Evolutionary conservation across 1,140 invertebrate species (phyloP), one percentile per base, ranked within the genome.

Genomic region (Myzus persicae): DNA sequence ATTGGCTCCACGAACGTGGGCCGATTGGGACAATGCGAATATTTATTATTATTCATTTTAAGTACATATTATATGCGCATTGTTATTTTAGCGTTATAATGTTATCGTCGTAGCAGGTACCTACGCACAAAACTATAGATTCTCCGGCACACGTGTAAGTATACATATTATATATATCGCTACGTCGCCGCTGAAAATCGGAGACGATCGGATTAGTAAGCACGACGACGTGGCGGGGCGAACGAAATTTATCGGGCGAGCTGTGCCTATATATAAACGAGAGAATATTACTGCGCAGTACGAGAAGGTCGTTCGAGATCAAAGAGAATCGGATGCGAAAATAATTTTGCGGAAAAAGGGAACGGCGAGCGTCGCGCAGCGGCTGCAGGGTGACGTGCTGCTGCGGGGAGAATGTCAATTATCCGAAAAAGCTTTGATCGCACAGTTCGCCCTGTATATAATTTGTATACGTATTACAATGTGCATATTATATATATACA

Each of bases 381-480:
- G 31, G 54, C 24, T 26, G 54, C 54, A 26, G 54, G 54, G 54
- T 54, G 54, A 54, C 51, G 24, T 48, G 20, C 14, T 67, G 31
- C 59, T n/a, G 59, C 31, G 59, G 59, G 31, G 59, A 67, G 59
- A 76, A 76, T 76, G 59, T 76, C 59, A 76, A 76, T 76, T 76
- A 76, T 76, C 14, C 59, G n/a, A 76, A 76, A 76, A n/a, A 76
- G 59, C 59, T 76, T 76, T 76, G 59, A 76, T 76, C 59, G 59
- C 59, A 5, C 14, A n/a, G 31, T n/a, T 76, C 59, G n/a, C 11
- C 31, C 59, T n/a, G 59, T 76, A 76, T 67, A 67, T 48, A 18
- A 24, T 24, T 51, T 22, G 36, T 76, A 76, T 76, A n/a, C 59
- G 59, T n/a, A 51, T 22, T 51, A 22, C 1, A 14, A 51, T 24